Base-by-base conservation (phyloP, 2,797 vertebrate species). In the Tragopan temminckii region DNA sequence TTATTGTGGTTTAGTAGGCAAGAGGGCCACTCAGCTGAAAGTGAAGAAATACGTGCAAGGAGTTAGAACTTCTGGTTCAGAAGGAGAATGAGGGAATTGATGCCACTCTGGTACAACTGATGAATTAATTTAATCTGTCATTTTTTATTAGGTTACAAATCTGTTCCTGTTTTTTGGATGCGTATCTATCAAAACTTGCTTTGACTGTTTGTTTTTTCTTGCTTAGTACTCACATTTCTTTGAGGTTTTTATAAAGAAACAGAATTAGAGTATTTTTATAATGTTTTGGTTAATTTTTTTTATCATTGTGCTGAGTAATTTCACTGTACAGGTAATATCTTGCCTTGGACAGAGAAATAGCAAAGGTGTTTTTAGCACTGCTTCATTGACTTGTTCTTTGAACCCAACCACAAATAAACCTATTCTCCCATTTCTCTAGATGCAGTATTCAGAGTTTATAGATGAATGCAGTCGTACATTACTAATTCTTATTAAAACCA, bases 251-350 rank as follows among this genome's bases (percentile, higher is more conserved):
- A 24, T 67, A 46, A 82, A 58, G 48, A 53, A 6, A 4, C 29
- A 63, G 36, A 18, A 53, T 78, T 75, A 78, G 25, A 35, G 19
- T 93, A 29, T 80, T 87, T 75, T 85, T 82, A 9, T 31, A 50
- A 29, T 29, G 15, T 68, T 83, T 93, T 66, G 9, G 23, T 27
- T 90, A 6, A n/a, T 79, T 59, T 57, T 69, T 95, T 85, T 80
- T 46, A 77, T 75, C 35, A 61, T 57, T 71, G 40, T 20, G 7
- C 50, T 81, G 10, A 68, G n/a, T 50, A 75, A 42, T 77, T 76
- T 69, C 43, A 69, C 43, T 78, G 7, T n/a, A 13, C 55, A 66
- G 77, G 24, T 78, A 80, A 23, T 48, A 76, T 76, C 58, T 71
- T 86, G 36, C 53, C 24, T 42, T 40, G 42, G 50, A 80, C 38